These are phyloP conservation scores for Trichosurus vulpecula DNA, from an alignment of 2,797 vertebrate species.

Conservation along the genomic window DNA sequence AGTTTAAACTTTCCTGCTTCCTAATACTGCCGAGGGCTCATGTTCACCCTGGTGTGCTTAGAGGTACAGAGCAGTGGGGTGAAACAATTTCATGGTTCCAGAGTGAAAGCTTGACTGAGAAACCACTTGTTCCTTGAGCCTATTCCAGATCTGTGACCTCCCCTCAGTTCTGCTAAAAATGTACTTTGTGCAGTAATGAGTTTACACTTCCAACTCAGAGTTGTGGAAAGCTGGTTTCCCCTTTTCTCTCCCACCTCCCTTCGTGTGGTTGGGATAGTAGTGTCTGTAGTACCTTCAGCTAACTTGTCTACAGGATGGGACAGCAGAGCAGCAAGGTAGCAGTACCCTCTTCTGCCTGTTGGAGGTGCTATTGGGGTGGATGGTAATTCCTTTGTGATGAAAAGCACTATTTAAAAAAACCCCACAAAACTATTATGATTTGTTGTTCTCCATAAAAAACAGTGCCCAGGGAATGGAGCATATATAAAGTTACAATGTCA, in stretches of 20 bases:
- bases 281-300: rapidly evolving
- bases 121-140: not conserved
- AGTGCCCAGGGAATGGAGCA: not conserved
- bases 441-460: constrained; percentile 12
- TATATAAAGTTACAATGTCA: constrained; percentile 32
- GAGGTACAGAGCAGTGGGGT: not conserved
- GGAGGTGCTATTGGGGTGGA: constrained; percentile 9
- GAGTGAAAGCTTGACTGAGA: not conserved
- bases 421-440: not conserved
- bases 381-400: constrained; percentile 40
- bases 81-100: not conserved
- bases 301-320: not conserved
- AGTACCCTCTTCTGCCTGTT: not conserved
- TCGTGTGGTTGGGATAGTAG: no score
- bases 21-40: not conserved
- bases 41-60: not conserved
- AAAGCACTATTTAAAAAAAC: constrained; percentile 2
- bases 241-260: not conserved
- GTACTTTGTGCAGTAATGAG: not conserved
- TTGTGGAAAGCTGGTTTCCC: not conserved
- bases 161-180: not conserved
- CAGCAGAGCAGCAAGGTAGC: not conserved
- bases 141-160: not conserved
- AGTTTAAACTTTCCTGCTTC: not conserved
- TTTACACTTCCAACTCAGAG: not conserved